Conservation (phyloP, 2,888 invertebrate species). For the Calameuta pallipes region DNA sequence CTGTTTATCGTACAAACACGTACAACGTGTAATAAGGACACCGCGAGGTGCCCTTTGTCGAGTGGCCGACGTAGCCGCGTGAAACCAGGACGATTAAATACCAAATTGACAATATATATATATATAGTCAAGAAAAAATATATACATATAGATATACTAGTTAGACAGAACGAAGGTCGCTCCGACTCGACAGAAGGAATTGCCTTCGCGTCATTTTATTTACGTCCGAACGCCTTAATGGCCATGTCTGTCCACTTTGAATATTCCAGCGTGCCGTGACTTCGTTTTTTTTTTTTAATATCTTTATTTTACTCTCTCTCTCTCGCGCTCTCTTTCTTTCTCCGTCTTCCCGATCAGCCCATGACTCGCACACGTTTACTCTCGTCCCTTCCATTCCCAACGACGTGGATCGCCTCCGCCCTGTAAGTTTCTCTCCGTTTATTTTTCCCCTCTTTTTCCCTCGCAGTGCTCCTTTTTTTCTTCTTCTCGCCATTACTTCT, state of each 20-base stretch:
- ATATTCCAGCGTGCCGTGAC: neutral
- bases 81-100: neutral
- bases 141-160: too few relatives aligned
- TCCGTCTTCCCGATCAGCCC: neutral
- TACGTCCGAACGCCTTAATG: neutral
- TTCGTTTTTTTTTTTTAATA: neutral
- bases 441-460: too few relatives aligned
- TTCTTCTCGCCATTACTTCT: too few relatives aligned
- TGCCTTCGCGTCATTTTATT: neutral
- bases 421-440: too few relatives aligned
- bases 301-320: neutral
- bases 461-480: too few relatives aligned
- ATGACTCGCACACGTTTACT: too few relatives aligned
- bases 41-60: neutral
- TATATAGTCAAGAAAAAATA: too few relatives aligned
- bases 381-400: too few relatives aligned
- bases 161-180: neutral
- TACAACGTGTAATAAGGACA: neutral
- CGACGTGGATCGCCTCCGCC: too few relatives aligned
- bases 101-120: too few relatives aligned
- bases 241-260: neutral
- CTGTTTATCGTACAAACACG: conserved; percentile 10
- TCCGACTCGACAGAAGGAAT: neutral
- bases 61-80: neutral
- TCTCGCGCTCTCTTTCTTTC: neutral